phyloP scores from a whole-genome alignment of 2,113 vertebrate genomes.

The Pyxicephalus adspersus region DNA sequence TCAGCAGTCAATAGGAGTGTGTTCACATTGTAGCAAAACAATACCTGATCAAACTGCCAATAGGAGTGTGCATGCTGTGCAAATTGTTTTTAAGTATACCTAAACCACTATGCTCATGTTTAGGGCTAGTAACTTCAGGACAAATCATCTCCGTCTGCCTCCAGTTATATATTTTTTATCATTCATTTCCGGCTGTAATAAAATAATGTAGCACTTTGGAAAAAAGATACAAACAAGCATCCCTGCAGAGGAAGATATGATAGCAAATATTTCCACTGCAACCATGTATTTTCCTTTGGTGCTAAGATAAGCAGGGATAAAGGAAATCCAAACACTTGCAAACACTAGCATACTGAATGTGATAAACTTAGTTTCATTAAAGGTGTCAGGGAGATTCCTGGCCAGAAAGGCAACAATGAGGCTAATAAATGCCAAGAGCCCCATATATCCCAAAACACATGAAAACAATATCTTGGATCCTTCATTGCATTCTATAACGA shows the following conservation, averaged over 20 bases:
- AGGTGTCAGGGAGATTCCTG: conserved; percentile 57
- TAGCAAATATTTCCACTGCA: conserved; percentile 57
- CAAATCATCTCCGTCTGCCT: not conserved
- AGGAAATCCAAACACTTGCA: conserved; percentile 55
- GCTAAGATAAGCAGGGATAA: conserved; percentile 46
- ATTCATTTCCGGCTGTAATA: conserved; percentile 55
- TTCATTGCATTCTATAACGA: conserved; percentile 55
- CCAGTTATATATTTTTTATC: conserved; percentile 46
- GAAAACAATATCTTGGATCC: conserved; percentile 47
- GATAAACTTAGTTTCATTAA: conserved; percentile 59
- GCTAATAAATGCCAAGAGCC: conserved; percentile 39
- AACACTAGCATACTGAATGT: conserved; percentile 60
- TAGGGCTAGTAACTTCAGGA: not conserved
- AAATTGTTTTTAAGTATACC: no score
- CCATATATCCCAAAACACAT: conserved; percentile 52
- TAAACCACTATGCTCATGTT: no score
- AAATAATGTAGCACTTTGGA: conserved; percentile 57
- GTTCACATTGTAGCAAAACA: no score
- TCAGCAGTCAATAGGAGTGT: no score
- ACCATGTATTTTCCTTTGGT: conserved; percentile 55
- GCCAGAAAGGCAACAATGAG: conserved; percentile 56
- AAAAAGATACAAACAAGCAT: conserved; percentile 44
- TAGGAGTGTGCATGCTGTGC: no score
- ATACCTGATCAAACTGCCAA: no score
- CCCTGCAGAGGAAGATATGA: conserved; percentile 51